These are phyloP conservation scores for Chouioia cunea DNA, from an alignment of 2,888 invertebrate genomes.

Conservation along the genomic window DNA sequence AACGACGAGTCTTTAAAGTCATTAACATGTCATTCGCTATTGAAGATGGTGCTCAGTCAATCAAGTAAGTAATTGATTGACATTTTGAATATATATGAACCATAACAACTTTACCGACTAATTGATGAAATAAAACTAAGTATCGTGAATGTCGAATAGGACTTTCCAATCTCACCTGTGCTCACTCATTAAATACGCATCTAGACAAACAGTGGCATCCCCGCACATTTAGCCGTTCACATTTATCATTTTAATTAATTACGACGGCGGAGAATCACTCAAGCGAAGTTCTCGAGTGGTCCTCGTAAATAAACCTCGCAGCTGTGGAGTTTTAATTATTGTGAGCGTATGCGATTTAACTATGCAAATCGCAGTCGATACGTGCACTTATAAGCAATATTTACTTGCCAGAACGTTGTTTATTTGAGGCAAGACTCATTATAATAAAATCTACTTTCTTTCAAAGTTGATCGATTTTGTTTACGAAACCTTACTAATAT, in stretches of 20 bases:
- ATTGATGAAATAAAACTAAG: too few relatives aligned
- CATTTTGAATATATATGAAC: too few relatives aligned
- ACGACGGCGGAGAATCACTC: constrained; percentile 41
- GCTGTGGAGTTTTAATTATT: constrained; percentile 62
- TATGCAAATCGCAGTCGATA: constrained; percentile 63
- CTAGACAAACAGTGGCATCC: not conserved
- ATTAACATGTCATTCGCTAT: too few relatives aligned
- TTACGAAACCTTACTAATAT: too few relatives aligned
- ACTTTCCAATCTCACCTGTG: constrained; percentile 23
- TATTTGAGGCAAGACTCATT: constrained; percentile 9
- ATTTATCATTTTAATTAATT: constrained; percentile 47
- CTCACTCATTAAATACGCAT: constrained; percentile 9
- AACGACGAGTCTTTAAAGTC: too few relatives aligned
- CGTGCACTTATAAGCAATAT: constrained; percentile 66
- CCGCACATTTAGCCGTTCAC: constrained; percentile 2
- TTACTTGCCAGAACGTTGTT: constrained; percentile 53
- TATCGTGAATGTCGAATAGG: not conserved
- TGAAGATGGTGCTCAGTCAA: too few relatives aligned
- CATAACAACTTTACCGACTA: too few relatives aligned
- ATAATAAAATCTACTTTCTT: too few relatives aligned
- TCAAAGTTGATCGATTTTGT: too few relatives aligned
- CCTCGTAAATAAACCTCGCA: constrained; percentile 60
- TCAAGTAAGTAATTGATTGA: too few relatives aligned
- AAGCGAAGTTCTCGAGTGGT: constrained; percentile 37
- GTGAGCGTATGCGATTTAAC: constrained; percentile 60